Conservation (phyloP, 2,113 vertebrate genomes). For the Cheirogaleus medius region DNA sequence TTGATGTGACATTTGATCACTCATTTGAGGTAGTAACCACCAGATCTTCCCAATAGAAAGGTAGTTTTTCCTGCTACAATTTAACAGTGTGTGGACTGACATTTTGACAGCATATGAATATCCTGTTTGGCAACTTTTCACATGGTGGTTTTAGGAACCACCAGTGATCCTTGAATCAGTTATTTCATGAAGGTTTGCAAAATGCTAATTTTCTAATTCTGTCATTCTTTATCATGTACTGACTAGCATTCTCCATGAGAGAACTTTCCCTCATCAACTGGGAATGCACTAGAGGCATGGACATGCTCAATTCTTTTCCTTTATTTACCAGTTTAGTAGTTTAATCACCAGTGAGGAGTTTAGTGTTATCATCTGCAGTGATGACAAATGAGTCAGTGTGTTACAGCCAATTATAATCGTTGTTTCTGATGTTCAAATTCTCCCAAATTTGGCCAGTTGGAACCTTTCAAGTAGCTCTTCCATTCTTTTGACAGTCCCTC, state of each 20-base stretch:
- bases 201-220: not conserved
- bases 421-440: not conserved
- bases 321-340: not conserved
- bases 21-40: not conserved
- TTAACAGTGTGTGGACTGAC: not conserved
- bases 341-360: not conserved
- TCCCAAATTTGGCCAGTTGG: not conserved
- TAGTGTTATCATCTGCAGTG: not conserved
- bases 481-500: not conserved
- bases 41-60: not conserved
- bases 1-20: not conserved
- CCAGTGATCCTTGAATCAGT: not conserved
- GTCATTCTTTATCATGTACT: not conserved
- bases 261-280: not conserved
- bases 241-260: not conserved
- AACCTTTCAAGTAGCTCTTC: not conserved
- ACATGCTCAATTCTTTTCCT: not conserved
- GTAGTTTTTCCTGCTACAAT: not conserved
- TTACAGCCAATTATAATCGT: not conserved
- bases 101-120: not conserved
- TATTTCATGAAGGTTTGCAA: conserved; percentile 3
- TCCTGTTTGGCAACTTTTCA: not conserved
- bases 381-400: not conserved
- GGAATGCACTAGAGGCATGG: not conserved
- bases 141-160: not conserved